A percentile compares a stretch with the other conserved stretches of the same genome.
phyloP scores from a whole-genome alignment of 2,113 vertebrate species.

The Micronisus gabar region DNA sequence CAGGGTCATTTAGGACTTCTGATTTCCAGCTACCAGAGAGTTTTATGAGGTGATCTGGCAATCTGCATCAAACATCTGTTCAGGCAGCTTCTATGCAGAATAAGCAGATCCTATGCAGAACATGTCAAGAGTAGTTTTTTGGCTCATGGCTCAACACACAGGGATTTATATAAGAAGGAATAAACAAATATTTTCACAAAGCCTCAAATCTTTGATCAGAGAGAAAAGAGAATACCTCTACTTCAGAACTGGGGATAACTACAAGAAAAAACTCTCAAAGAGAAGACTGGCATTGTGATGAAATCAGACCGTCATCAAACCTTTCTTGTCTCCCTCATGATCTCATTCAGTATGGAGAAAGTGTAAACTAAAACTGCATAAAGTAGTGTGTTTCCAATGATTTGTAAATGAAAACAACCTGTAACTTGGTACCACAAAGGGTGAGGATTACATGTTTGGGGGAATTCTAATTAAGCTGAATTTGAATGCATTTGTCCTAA shows the following conservation, averaged over 20 bases:
- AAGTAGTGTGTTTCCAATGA: background rate
- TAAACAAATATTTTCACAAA: background rate
- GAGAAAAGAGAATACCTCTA: background rate
- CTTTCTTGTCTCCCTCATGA: background rate
- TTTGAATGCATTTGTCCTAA: background rate
- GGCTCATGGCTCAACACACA: background rate
- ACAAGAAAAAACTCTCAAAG: background rate
- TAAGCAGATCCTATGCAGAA: background rate
- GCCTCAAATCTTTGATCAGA: background rate
- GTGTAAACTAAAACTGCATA: background rate
- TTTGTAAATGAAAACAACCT: background rate
- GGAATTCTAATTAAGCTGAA: background rate
- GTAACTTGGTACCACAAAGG: background rate
- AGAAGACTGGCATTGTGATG: background rate
- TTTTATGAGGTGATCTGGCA: background rate
- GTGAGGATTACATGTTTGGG: rapidly evolving
- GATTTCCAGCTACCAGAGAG: background rate
- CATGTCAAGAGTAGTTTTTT: background rate
- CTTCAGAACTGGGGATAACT: background rate
- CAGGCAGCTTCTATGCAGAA: background rate
- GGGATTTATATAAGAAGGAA: background rate
- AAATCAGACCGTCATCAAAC: background rate
- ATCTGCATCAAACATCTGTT: background rate
- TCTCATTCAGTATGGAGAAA: background rate
- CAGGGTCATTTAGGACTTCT: background rate